Base-by-base conservation (phyloP, 2,888 invertebrate genomes). In the Sinodicranocentrus sp. region DNA sequence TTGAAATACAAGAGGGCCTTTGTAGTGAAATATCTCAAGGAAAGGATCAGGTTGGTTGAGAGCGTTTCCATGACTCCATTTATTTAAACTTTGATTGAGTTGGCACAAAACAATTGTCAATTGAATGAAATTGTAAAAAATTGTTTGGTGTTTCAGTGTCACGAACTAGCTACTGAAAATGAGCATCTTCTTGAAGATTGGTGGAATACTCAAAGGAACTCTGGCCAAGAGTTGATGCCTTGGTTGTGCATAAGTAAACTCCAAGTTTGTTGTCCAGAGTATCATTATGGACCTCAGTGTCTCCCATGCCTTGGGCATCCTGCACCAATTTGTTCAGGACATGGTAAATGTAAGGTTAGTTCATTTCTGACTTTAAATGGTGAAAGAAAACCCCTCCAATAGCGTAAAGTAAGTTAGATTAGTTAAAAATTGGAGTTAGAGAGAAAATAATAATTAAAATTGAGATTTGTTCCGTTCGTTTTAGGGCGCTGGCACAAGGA, bases 1-100 rank as follows among this genome's bases (percentile, higher is more conserved):
- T 96, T 15, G 98, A 98, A 91, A 96, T 98, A 73, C 95, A 97
- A 91, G 98, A 98, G 89, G 92, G 94, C 23, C 91, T 98, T 6
- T 98, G 98, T 90, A 93, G 93, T 17, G 96, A 96, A 84, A 92
- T 94, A 0, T 92, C 92, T 61, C 94, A 94, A 86, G 94, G 95
- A 43, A 93, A 94, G 88, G 92, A 94, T 52, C 91, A 91, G 89
- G 91, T 91, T 25, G n/a, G 13, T 15, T n/a, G n/a, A n/a, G n/a
- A 52, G n/a, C n/a, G n/a, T n/a, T n/a, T n/a, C n/a, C n/a, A n/a
- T n/a, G n/a, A n/a, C n/a, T n/a, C n/a, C n/a, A n/a, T n/a, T n/a
- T n/a, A n/a, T n/a, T n/a, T n/a, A n/a, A n/a, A n/a, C n/a, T n/a
- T n/a, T n/a, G n/a, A n/a, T n/a, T n/a, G n/a, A n/a, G n/a, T n/a